phyloP scores from a whole-genome alignment of 2,888 invertebrate genomes.

The Cyrtodaria siliqua region DNA sequence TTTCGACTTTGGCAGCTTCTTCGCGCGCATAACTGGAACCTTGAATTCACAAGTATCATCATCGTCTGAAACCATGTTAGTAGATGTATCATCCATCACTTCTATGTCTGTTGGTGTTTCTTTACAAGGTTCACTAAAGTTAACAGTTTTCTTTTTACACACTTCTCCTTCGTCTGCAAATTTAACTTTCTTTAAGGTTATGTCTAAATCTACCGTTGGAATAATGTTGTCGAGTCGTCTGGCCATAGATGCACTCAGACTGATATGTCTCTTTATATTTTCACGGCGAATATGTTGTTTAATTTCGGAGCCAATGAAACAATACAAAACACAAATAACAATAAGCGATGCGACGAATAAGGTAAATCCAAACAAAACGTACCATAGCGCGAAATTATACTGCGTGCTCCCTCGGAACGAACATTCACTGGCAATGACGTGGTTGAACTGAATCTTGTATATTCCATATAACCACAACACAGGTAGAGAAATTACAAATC shows the following conservation, averaged over 20 bases:
- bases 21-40: neutral
- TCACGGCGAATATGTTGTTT: slow-evolving; percentile 46
- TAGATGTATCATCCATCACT: slow-evolving; percentile 5
- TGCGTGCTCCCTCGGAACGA: slow-evolving; percentile 32
- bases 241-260: slow-evolving; percentile 53
- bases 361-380: slow-evolving; percentile 50
- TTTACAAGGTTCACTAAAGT: neutral
- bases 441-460: slow-evolving; percentile 19
- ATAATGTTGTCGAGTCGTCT: slow-evolving; percentile 12
- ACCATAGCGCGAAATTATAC: slow-evolving; percentile 32
- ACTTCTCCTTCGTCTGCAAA: slow-evolving; percentile 2
- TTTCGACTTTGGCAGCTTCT: slow-evolving; percentile 26
- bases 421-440: slow-evolving; percentile 45
- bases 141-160: slow-evolving; percentile 3
- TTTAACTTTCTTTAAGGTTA: neutral
- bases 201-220: neutral
- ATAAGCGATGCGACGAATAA: slow-evolving; percentile 38
- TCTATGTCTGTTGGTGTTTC: neutral
- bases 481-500: slow-evolving; percentile 52
- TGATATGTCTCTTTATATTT: slow-evolving; percentile 43
- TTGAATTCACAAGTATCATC: slow-evolving; percentile 27
- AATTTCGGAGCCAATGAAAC: slow-evolving; percentile 53
- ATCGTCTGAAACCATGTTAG: slow-evolving; percentile 24
- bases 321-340: slow-evolving; percentile 54
- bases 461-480: slow-evolving; percentile 45